Base-by-base conservation (phyloP, 2,888 invertebrate genomes). In the Alitta virens region DNA sequence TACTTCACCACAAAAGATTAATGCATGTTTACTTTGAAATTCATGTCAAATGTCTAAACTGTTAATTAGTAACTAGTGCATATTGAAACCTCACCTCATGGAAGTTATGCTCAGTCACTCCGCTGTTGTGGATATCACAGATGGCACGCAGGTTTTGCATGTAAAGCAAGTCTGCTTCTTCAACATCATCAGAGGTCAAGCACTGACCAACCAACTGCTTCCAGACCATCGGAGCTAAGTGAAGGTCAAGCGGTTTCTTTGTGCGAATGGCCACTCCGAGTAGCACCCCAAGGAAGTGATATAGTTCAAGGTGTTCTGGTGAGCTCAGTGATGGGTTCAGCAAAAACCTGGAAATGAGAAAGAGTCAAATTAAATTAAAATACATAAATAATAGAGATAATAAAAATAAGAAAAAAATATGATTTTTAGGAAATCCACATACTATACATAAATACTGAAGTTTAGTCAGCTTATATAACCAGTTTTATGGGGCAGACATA, bases 211-310 rank as follows among this genome's bases (percentile, higher is more conserved):
- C 86, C 43, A 88, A 77, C 57, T 87, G 80, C 74, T 88, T 88
- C 88, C 88, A 88, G 49, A 88, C 77, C 67, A 71, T 72, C 0
- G 87, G 86, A 0, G 88, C 87, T 51, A 88, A 78, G 33, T 87
- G 86, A 33, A 88, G 82, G 24, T 88, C 86, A 25, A 88, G 78
- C 0, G 88, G 88, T 76, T 88, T 88, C 75, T 86, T 87, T n/a
- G 88, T 88, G 56, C 88, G 81, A 40, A 88, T 84, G 1, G 88
- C 87, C 42, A 88, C 87, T 1, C 87, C 88, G 77, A 88, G 86
- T 58, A 88, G 75, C 59, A 88, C 86, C 16, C 87, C 87, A 66
- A 88, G 79, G 78, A 88, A 88, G 74, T 86, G 86, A 74, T 86
- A 87, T 83, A 86, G 84, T 16, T 79, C 73, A n/a, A 87, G 74